phyloP scores from a whole-genome alignment of 2,888 invertebrate genomes.

The Eulithis prunata region DNA sequence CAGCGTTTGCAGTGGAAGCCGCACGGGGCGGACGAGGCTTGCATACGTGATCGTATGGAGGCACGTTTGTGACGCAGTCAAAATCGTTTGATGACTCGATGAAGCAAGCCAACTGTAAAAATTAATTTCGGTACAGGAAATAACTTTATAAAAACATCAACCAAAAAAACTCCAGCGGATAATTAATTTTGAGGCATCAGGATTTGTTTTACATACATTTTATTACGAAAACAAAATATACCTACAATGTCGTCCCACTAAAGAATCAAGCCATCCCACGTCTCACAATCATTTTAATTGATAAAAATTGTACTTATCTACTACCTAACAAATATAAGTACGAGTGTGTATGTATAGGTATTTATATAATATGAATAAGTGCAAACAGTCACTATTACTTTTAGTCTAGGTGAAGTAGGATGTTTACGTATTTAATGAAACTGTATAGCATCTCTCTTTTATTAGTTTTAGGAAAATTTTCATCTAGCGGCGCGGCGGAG shows the following conservation, averaged over 20 bases:
- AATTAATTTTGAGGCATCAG: background rate
- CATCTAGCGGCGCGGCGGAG: conserved; percentile 69
- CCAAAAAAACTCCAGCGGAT: background rate
- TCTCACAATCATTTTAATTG: too few relatives aligned
- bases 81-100: conserved; percentile 12
- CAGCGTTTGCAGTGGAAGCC: conserved; percentile 38
- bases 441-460: conserved; percentile 27
- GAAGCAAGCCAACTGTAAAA: background rate
- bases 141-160: background rate
- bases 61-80: conserved; percentile 10
- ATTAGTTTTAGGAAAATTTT: conserved; percentile 63
- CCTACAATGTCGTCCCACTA: too few relatives aligned
- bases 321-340: too few relatives aligned
- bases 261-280: too few relatives aligned
- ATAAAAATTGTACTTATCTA: too few relatives aligned
- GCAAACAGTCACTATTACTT: too few relatives aligned
- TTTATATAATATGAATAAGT: too few relatives aligned
- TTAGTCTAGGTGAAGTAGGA: too few relatives aligned
- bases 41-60: conserved; percentile 31
- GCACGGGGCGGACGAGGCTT: conserved; percentile 17
- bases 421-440: background rate
- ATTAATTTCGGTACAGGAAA: background rate
- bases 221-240: too few relatives aligned
- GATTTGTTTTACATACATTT: too few relatives aligned
- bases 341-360: too few relatives aligned